Percentiles rank a stretch among this genome's conserved stretches.
Conservation (phyloP, 2,797 vertebrate genomes). For the Sebastes vulpes region DNA sequence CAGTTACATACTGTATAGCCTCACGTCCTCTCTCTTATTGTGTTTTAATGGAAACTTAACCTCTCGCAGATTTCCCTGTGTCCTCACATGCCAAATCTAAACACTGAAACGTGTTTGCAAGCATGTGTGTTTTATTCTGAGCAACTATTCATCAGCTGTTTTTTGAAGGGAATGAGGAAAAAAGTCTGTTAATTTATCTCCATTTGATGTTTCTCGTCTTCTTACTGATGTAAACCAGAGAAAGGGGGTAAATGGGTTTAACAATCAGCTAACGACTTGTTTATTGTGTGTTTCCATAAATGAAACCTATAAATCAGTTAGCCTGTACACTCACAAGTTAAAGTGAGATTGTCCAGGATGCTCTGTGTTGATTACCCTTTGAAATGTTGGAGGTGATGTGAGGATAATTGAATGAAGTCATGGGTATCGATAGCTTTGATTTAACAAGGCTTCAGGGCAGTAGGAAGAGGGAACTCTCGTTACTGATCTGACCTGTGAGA, state of each 20-base stretch:
- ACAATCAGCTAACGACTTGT: conserved; percentile 11
- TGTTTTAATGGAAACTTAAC: conserved; percentile 22
- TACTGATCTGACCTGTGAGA: not conserved
- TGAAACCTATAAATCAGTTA: conserved; percentile 26
- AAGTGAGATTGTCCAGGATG: not conserved
- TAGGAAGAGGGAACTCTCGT: not conserved
- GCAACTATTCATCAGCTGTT: not conserved
- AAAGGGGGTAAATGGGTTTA: not conserved
- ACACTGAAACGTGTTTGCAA: conserved; percentile 10
- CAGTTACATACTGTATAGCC: not conserved
- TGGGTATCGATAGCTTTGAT: not conserved
- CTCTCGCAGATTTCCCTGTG: not conserved
- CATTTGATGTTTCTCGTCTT: not conserved
- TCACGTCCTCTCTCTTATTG: not conserved
- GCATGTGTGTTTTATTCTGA: conserved; percentile 2
- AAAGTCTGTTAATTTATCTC: not conserved
- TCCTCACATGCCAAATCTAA: not conserved
- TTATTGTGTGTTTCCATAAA: not conserved
- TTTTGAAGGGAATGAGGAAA: not conserved
- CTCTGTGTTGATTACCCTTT: not conserved
- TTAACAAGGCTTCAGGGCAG: not conserved
- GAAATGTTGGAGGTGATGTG: not conserved
- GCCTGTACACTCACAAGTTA: not conserved
- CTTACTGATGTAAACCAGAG: conserved; percentile 15
- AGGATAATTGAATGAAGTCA: not conserved